These are phyloP conservation scores for Nestor notabilis DNA, from an alignment of 2,113 vertebrate genomes.

Conservation along the genomic window DNA sequence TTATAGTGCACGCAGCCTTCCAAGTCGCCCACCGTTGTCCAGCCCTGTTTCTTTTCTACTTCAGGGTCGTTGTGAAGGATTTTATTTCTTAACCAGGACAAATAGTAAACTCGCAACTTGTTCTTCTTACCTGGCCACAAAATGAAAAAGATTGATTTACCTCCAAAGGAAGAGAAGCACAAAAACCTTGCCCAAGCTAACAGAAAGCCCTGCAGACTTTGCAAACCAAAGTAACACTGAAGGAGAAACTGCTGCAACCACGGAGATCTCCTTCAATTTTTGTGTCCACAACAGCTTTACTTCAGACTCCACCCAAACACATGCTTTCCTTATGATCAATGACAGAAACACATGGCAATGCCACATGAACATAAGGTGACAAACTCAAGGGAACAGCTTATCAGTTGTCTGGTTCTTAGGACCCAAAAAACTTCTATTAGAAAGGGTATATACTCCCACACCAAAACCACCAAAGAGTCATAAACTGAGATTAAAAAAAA, in stretches of 20 bases:
- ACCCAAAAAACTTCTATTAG: neutral
- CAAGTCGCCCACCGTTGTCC: conserved; percentile 95
- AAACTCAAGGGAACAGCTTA: neutral
- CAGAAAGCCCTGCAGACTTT: neutral
- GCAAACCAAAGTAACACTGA: neutral
- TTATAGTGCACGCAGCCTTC: conserved; percentile 98
- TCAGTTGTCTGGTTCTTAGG: neutral
- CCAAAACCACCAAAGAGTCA: neutral
- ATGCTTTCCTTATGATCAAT: rapidly evolving
- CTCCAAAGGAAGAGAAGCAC: neutral
- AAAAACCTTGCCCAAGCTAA: neutral
- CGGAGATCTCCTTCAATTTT: neutral
- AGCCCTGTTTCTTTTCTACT: conserved; percentile 98
- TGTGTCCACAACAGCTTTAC: neutral
- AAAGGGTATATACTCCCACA: neutral
- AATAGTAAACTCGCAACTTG: conserved; percentile 96
- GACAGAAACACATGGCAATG: neutral
- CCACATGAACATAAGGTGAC: neutral
- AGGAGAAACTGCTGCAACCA: neutral
- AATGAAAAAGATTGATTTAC: neutral
- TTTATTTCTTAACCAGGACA: conserved; percentile 99
- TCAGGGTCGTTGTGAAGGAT: conserved; percentile 98
- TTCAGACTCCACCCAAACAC: neutral
- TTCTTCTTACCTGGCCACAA: conserved; percentile 92
- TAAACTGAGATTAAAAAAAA: neutral